phyloP scores from a whole-genome alignment of 1,140 invertebrate species.

The Cydia fagiglandana region DNA sequence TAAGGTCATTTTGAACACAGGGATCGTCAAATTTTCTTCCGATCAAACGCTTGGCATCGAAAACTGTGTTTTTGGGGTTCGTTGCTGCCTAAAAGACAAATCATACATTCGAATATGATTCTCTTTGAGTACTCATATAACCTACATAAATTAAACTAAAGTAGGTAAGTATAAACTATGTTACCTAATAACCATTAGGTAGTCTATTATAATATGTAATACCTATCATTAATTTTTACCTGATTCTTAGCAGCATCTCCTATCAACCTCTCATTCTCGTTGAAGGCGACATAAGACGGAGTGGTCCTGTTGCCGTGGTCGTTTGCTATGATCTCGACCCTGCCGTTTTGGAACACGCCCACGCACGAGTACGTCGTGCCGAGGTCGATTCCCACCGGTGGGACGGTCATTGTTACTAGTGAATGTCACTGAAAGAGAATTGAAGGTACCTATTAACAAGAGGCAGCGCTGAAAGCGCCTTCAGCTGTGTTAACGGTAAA shows the following conservation, averaged over 20 bases:
- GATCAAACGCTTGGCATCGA: slow-evolving; percentile 90
- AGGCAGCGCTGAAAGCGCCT: not conserved
- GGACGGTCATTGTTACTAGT: slow-evolving; percentile 45
- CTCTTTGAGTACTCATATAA: too few species aligned
- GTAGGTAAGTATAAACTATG: not conserved
- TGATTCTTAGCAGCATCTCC: slow-evolving; percentile 92
- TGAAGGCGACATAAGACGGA: slow-evolving; percentile 95
- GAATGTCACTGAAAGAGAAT: not conserved
- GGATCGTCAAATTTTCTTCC: slow-evolving; percentile 88
- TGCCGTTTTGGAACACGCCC: slow-evolving; percentile 89
- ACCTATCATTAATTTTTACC: slow-evolving; percentile 56
- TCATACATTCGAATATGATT: not conserved
- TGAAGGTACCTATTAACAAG: not conserved
- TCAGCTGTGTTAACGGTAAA: not conserved
- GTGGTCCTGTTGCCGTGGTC: slow-evolving; percentile 95
- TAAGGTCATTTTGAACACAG: slow-evolving; percentile 87
- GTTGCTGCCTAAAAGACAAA: slow-evolving; percentile 81
- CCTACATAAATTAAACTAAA: not conserved
- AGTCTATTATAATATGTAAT: too few species aligned
- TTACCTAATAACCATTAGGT: too few species aligned
- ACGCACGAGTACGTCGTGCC: slow-evolving; percentile 91
- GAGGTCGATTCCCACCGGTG: slow-evolving; percentile 86
- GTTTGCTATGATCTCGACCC: slow-evolving; percentile 95
- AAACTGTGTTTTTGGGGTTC: slow-evolving; percentile 92
- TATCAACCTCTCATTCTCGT: slow-evolving; percentile 91